Conservation (phyloP, 2,888 invertebrate genomes). For the Latrodectus elegans region DNA sequence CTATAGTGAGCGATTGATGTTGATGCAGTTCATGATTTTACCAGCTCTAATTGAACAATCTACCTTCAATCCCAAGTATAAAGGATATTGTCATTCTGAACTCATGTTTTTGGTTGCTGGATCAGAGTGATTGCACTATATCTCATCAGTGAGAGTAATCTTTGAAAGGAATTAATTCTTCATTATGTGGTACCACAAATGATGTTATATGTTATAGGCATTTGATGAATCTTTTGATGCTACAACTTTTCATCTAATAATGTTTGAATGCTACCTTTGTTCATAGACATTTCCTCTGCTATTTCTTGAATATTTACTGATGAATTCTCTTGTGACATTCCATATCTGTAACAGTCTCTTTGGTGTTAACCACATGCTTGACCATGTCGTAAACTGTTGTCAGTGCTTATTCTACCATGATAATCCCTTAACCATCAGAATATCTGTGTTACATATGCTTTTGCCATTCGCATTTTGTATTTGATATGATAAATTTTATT, state of each 20-base stretch:
- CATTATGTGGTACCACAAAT: background rate
- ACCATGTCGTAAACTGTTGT: too few species aligned
- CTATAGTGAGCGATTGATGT: background rate
- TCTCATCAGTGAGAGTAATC: background rate
- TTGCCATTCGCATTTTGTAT: slow-evolving; percentile 14
- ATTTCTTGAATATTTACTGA: slow-evolving; percentile 4
- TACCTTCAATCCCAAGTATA: background rate
- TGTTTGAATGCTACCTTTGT: background rate
- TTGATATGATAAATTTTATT: background rate
- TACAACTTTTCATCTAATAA: background rate
- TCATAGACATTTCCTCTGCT: slow-evolving; percentile 2
- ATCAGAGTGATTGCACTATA: background rate
- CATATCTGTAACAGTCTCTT: background rate
- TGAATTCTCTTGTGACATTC: background rate
- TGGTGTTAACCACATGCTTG: background rate
- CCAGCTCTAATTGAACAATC: background rate
- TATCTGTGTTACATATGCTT: background rate
- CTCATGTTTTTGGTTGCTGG: slow-evolving; percentile 1
- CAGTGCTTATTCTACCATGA: background rate
- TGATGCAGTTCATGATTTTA: slow-evolving; percentile 7
- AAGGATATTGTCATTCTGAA: slow-evolving; percentile 3
- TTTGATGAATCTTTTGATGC: background rate
- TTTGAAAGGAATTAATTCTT: background rate
- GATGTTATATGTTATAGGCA: background rate
- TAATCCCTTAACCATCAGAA: slow-evolving; percentile 13